Evolutionary conservation across 2,797 vertebrate genomes (phyloP), one percentile per base, ranked within the genome.

Genomic region (Xenops minutus): DNA sequence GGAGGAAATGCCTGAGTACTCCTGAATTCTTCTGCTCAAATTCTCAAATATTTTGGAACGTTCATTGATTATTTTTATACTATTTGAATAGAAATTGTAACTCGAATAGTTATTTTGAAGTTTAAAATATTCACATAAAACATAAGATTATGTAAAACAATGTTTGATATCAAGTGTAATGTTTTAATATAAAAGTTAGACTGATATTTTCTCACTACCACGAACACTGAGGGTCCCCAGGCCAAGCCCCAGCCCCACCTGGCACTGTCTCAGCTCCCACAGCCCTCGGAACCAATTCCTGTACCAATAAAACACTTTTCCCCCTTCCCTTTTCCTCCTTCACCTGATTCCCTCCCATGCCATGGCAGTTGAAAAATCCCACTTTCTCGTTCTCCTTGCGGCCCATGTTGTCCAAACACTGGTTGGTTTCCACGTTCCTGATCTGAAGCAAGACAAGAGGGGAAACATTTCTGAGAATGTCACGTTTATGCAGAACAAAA

Each of bases 271-370:
- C 27, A 62, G 37, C 59, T 62, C 59, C 41, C 29, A 11, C 39
- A 16, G 20, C 39, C 18, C 36, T 7, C 63, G 5, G 0, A 13
- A 30, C n/a, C 41, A 37, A 24, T 58, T 26, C 18, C 3, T 46
- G 64, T 22, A n/a, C 46, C 66, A 34, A 15, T 0, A 1, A 26
- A 1, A 4, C 14, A 6, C 9, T 2, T 22, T 39, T 30, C 12
- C 1, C 3, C 3, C 29, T n/a, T 98, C 98, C 8, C 9, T 2
- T 19, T 36, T 30, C 12, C 1, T 3, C 3, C 29, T 32, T 98
- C 98, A 99, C 99, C 99, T 99, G 99, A 96, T 99, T 99, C 81
- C 99, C 99, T 61, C 99, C 99, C 99, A 99, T 99, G 85, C 99
- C 99, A 0, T 99, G 99, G 89, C 99, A 99, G 98, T 99, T 99